A percentile compares a stretch with the other conserved stretches of the same genome.
phyloP scores from a whole-genome alignment of 2,113 vertebrate genomes.

The Uropsilus gracilis region DNA sequence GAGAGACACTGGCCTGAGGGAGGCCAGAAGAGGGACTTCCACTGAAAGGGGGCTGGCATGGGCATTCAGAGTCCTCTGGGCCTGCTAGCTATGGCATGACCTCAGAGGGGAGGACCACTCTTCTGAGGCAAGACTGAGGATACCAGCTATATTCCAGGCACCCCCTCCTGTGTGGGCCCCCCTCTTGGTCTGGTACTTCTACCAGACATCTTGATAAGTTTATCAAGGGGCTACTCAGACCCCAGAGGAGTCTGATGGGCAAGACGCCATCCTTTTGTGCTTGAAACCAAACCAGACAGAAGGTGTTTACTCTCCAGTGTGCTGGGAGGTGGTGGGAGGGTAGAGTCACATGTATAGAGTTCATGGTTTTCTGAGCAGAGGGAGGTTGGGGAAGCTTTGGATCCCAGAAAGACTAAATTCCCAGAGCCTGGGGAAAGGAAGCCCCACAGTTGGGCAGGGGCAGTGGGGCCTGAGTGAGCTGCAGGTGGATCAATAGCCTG shows the following conservation, averaged over 20 bases:
- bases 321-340: accelerated
- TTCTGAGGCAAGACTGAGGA: neutral
- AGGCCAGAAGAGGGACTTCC: neutral
- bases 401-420: neutral
- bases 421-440: accelerated
- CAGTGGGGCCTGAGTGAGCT: neutral
- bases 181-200: neutral
- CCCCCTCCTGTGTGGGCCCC: neutral
- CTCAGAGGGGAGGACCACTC: accelerated
- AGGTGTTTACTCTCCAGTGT: neutral
- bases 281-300: neutral
- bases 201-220: too few relatives aligned
- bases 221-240: neutral
- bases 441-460: neutral
- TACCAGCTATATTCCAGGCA: neutral
- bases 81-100: accelerated
- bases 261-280: neutral
- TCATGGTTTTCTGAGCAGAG: neutral
- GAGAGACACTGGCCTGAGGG: accelerated
- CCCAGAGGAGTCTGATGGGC: neutral
- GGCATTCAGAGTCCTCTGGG: neutral
- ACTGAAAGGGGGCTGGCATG: neutral
- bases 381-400: neutral
- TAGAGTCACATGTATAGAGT: neutral
- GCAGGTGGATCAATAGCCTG: neutral